Evolutionary conservation across 2,113 vertebrate species (phyloP).

Genomic region (Chascanopsetta lugubris): DNA sequence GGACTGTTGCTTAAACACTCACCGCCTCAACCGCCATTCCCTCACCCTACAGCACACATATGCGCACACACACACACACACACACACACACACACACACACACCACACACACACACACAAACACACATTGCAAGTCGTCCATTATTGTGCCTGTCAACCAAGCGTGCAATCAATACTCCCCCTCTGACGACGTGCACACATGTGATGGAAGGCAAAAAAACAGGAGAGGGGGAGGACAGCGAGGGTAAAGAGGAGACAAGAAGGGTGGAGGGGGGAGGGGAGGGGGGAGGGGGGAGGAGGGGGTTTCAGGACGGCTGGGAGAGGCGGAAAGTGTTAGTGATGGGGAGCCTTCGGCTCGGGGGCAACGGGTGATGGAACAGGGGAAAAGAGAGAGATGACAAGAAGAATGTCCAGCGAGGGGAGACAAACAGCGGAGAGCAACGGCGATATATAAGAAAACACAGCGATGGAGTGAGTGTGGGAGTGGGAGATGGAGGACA

Average conservation of each 20-base stretch:
- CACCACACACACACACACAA: slow-evolving; percentile 1
- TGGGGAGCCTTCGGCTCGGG: slow-evolving; percentile 39
- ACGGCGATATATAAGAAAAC: slow-evolving; percentile 64
- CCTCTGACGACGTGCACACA: slow-evolving; percentile 59
- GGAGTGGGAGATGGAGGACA: slow-evolving; percentile 72
- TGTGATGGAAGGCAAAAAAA: slow-evolving; percentile 66
- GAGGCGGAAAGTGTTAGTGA: slow-evolving; percentile 23
- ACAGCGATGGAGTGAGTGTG: slow-evolving; percentile 67
- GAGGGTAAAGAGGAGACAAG: slow-evolving; percentile 35
- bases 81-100: slow-evolving; percentile 11
- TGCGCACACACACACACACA: not conserved
- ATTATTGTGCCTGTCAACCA: slow-evolving; percentile 74
- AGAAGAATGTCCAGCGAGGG: slow-evolving; percentile 62
- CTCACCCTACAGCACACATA: slow-evolving; percentile 14
- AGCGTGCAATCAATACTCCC: slow-evolving; percentile 75
- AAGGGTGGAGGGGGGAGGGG: no score
- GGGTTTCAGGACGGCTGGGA: not conserved
- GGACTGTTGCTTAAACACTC: slow-evolving; percentile 49
- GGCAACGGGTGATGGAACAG: slow-evolving; percentile 42
- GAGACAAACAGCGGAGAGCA: slow-evolving; percentile 66
- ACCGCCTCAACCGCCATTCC: no score
- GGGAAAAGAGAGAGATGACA: slow-evolving; percentile 56
- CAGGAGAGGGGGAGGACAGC: slow-evolving; percentile 43
- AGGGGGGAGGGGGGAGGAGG: no score
- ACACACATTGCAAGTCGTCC: slow-evolving; percentile 44